A percentile compares a stretch with the other conserved stretches of the same genome.
Evolutionary conservation across 2,113 vertebrate species (phyloP).

Genomic region (Lampris incognitus): DNA sequence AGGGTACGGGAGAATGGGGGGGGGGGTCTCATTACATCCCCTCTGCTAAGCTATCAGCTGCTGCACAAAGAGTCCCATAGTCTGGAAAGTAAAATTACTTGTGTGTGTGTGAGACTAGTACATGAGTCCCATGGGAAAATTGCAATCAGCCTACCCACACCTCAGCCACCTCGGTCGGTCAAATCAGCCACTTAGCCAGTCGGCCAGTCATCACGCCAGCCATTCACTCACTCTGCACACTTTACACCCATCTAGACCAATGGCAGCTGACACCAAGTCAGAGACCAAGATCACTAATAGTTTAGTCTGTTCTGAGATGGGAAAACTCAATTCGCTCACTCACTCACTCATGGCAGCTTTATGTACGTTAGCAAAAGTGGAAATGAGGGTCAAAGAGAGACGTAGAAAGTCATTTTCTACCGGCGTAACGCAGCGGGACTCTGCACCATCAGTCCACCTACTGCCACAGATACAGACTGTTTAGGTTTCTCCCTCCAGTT

Average conservation of each 20-base stretch:
- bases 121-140: not conserved
- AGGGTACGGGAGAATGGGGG: not conserved
- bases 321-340: too few species aligned
- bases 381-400: not conserved
- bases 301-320: too few species aligned
- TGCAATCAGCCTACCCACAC: not conserved
- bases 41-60: slow-evolving; percentile 35
- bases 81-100: slow-evolving; percentile 39
- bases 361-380: too few species aligned
- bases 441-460: not conserved
- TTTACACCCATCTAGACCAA: too few species aligned
- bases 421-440: not conserved
- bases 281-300: too few species aligned
- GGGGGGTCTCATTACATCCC: slow-evolving; percentile 40
- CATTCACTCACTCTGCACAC: not conserved
- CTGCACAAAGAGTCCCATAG: slow-evolving; percentile 51
- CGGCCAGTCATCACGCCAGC: not conserved
- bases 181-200: not conserved
- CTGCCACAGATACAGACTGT: not conserved
- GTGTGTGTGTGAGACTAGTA: slow-evolving; percentile 17
- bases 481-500: not conserved
- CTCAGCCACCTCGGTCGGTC: not conserved
- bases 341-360: too few species aligned
- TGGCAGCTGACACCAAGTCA: too few species aligned
- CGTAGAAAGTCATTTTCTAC: not conserved